Evolutionary conservation across 1,140 invertebrate genomes (phyloP).

Genomic region (Rhyacophila brunnea): DNA sequence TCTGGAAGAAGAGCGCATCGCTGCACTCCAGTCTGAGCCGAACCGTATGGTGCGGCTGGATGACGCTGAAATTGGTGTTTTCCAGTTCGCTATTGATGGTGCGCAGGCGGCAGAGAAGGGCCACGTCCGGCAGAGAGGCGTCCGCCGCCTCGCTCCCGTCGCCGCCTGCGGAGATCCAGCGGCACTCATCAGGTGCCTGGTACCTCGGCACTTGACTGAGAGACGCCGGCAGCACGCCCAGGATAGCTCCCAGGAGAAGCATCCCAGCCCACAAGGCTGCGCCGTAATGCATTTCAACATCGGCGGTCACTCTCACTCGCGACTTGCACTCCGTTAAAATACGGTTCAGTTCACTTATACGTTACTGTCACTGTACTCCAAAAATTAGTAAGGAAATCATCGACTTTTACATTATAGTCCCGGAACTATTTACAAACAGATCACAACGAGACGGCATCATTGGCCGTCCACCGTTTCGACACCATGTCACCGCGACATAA

Average conservation of each 20-base stretch:
- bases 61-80: slow-evolving; percentile 86
- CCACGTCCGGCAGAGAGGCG: slow-evolving; percentile 66
- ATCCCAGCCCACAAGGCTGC: slow-evolving; percentile 44
- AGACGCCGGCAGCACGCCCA: slow-evolving; percentile 46
- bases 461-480: slow-evolving; percentile 8
- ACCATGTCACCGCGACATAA: slow-evolving; percentile 12
- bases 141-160: slow-evolving; percentile 41
- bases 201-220: slow-evolving; percentile 56
- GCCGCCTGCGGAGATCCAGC: slow-evolving; percentile 67
- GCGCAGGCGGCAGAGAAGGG: slow-evolving; percentile 74
- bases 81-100: slow-evolving; percentile 88
- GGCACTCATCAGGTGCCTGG: slow-evolving; percentile 82
- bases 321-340: neutral
- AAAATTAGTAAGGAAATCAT: neutral
- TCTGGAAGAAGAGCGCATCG: slow-evolving; percentile 81
- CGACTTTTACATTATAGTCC: neutral
- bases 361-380: neutral
- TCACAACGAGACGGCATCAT: slow-evolving; percentile 4
- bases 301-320: slow-evolving; percentile 1
- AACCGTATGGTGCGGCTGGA: slow-evolving; percentile 84
- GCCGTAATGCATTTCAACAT: slow-evolving; percentile 20
- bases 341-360: slow-evolving; percentile 1
- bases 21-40: slow-evolving; percentile 79
- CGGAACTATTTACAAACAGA: slow-evolving; percentile 1
- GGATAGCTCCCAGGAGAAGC: slow-evolving; percentile 44